Evolutionary conservation across 2,113 vertebrate genomes (phyloP).

Genomic region (Thryonomys swinderianus): DNA sequence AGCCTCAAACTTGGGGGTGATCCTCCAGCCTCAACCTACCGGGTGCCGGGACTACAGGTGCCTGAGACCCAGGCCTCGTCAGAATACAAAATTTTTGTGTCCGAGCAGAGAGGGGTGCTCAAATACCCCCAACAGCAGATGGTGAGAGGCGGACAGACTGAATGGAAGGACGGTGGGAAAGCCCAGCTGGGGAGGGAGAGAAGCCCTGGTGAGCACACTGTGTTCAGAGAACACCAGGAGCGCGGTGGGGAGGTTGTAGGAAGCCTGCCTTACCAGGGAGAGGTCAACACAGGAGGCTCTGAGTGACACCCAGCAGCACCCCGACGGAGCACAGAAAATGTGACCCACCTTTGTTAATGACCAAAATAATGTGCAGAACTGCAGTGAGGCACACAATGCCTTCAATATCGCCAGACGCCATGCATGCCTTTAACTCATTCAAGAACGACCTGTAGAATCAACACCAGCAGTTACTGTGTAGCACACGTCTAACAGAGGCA

Average conservation of each 20-base stretch:
- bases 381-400: constrained; percentile 90
- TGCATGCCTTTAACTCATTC: constrained; percentile 86
- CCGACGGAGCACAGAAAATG: not conserved
- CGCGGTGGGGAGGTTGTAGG: not conserved
- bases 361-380: constrained; percentile 83
- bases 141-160: not conserved
- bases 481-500: not conserved
- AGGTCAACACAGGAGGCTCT: fast-evolving
- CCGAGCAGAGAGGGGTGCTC: not conserved
- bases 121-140: not conserved
- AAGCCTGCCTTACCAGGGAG: not conserved
- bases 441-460: constrained; percentile 90
- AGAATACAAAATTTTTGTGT: too few relatives aligned
- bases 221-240: not conserved
- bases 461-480: not conserved
- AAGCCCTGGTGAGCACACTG: not conserved
- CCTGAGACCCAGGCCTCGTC: too few relatives aligned
- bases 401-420: constrained; percentile 90
- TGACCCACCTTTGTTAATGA: constrained; percentile 90
- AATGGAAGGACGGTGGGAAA: fast-evolving
- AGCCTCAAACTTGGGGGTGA: too few relatives aligned
- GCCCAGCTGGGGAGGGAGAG: not conserved
- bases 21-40: too few relatives aligned
- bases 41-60: too few relatives aligned
- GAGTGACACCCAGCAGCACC: not conserved